These are phyloP conservation scores for Carterocephalus palaemon DNA, from an alignment of 2,888 invertebrate genomes.

Conservation along the genomic window DNA sequence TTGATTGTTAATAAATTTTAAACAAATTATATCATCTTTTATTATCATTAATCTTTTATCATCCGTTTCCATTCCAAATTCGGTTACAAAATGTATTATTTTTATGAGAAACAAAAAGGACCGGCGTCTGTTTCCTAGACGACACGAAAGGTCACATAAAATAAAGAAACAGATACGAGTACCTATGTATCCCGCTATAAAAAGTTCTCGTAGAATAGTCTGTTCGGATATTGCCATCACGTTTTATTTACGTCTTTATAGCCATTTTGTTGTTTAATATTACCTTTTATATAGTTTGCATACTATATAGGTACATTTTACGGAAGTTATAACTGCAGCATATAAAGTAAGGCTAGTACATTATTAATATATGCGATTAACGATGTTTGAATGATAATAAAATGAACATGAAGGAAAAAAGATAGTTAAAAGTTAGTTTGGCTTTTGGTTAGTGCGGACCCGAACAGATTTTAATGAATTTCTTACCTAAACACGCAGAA, in stretches of 20 bases:
- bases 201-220: slow-evolving; percentile 63
- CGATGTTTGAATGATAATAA: too few relatives aligned
- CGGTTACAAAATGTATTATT: slow-evolving; percentile 38
- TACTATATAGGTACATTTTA: too few relatives aligned
- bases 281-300: slow-evolving; percentile 28
- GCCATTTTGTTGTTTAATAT: slow-evolving; percentile 55
- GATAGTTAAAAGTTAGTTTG: too few relatives aligned
- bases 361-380: too few relatives aligned
- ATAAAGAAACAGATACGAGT: slow-evolving; percentile 62
- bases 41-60: too few relatives aligned
- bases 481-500: too few relatives aligned
- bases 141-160: slow-evolving; percentile 64
- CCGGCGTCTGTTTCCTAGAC: slow-evolving; percentile 49
- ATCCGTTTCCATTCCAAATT: slow-evolving; percentile 36
- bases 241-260: slow-evolving; percentile 59
- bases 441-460: too few relatives aligned
- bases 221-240: slow-evolving; percentile 60
- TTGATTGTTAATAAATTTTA: slow-evolving; percentile 70
- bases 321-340: too few relatives aligned
- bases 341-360: too few relatives aligned
- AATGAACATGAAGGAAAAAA: too few relatives aligned
- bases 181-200: slow-evolving; percentile 63
- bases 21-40: slow-evolving; percentile 41
- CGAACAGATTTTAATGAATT: too few relatives aligned
- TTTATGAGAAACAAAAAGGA: slow-evolving; percentile 44